These are phyloP conservation scores for Strongylocentrotus purpuratus DNA, from an alignment of 35 echinoderm and acorn worm genomes.

Conservation along the genomic window DNA sequence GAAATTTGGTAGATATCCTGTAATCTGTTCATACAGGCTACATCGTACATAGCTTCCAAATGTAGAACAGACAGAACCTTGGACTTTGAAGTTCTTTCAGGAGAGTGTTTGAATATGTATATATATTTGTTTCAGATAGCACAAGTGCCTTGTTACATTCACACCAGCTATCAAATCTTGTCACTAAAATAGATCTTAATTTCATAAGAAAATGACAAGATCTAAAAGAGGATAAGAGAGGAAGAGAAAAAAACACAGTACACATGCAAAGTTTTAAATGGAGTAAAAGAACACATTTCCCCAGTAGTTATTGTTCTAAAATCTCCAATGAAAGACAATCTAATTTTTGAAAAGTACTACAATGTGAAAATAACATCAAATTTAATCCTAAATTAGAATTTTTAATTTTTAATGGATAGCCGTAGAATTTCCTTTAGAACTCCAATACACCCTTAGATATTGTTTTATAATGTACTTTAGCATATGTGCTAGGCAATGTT, in stretches of 20 bases:
- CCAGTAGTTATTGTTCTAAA: too few species aligned
- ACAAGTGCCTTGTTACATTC: slow-evolving; percentile 1
- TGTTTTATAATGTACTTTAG: too few species aligned
- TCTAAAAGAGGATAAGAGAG: neutral
- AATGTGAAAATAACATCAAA: neutral
- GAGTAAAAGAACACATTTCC: too few species aligned
- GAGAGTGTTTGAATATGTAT: slow-evolving; percentile 8
- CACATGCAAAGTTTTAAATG: too few species aligned
- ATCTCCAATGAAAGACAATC: too few species aligned
- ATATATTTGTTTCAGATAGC: neutral
- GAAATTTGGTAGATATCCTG: slow-evolving; percentile 21
- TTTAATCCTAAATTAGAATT: neutral
- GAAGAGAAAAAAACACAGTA: too few species aligned
- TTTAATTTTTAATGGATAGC: neutral
- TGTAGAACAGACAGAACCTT: neutral
- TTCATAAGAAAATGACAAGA: neutral
- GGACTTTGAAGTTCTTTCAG: slow-evolving; percentile 12
- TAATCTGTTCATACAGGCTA: neutral
- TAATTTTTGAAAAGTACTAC: neutral
- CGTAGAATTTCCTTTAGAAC: neutral
- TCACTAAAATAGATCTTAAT: neutral
- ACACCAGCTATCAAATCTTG: slow-evolving; percentile 40
- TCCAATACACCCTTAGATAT: too few species aligned
- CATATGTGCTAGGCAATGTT: too few species aligned
- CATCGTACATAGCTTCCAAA: neutral